Base-by-base conservation (phyloP, 2,888 invertebrate genomes). In the Drosophila mayaguana region DNA sequence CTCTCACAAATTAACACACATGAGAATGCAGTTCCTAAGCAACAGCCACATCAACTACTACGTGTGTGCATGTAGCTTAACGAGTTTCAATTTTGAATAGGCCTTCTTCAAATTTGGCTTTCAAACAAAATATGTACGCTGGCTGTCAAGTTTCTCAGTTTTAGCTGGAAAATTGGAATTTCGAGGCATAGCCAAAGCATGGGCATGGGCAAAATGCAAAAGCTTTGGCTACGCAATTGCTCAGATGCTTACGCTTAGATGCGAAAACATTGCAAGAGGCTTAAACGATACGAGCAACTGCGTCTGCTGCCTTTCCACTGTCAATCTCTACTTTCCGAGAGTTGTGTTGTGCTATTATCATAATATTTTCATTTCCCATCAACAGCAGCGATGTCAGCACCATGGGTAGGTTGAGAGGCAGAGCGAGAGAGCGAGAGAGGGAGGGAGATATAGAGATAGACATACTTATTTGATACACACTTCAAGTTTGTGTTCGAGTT, bases 341-440 rank as follows among this genome's bases (percentile, higher is more conserved):
- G 51, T 70, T 67, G 46, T 59, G 67, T 68, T 67, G 36, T 36
- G 43, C 57, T 55, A 40, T 63, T 64, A 48, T 42, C 72, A 56
- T 63, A 70, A 69, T 53, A 70, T 76, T 78, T 68, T 67, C 66
- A 65, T 64, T 66, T 71, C 63, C 60, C 73, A 63, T 68, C 72
- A 75, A 40, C 66, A 56, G 65, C 71, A 65, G 22, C 54, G 18
- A 40, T 40, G n/a, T 36, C n/a, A 40, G 40, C 40, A 36, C 6
- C 14, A 36, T 7, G 16, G 16, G 16, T 8, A 8, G 3, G 40
- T 5, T 7, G 6, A 42, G 25, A 54, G 11, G 7, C 22, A 50
- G 16, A 43, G 42, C 16, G 32, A 28, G 2, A 11, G 4, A 34
- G 32, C 20, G 2, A 11, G 4, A 34, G 28, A 6, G 28, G 3